Percentiles rank a stretch among this genome's conserved stretches.
Conservation (phyloP, 2,888 invertebrate species). For the Ormyrus nitidulus region DNA sequence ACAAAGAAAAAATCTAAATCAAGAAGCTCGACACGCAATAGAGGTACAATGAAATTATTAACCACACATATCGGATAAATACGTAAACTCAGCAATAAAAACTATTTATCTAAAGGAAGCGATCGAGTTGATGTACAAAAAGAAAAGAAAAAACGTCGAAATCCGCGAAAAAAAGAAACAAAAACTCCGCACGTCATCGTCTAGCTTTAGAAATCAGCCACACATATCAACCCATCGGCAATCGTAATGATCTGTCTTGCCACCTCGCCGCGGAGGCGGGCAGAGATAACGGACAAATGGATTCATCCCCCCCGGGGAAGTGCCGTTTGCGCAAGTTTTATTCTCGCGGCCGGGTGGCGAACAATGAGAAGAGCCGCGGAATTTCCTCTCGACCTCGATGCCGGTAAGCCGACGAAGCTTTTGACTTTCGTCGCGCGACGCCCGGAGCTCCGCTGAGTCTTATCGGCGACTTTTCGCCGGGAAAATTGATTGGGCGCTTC, state of each 20-base stretch:
- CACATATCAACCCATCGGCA: neutral
- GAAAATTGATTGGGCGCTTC: too few species aligned
- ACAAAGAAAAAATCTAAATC: too few species aligned
- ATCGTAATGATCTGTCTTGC: neutral
- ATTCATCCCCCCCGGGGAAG: conserved; percentile 12
- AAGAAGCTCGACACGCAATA: too few species aligned
- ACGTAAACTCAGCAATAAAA: too few species aligned
- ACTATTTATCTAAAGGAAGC: too few species aligned
- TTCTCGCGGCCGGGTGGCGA: neutral
- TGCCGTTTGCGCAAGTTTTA: neutral
- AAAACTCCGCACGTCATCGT: neutral
- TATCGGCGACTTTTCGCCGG: too few species aligned
- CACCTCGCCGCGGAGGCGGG: neutral
- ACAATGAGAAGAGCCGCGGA: neutral
- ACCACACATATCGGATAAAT: too few species aligned
- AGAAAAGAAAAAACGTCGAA: too few species aligned
- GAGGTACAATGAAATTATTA: too few species aligned
- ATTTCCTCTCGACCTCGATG: conserved; percentile 49
- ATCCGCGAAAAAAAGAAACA: neutral
- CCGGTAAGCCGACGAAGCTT: neutral
- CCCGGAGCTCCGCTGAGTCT: too few species aligned
- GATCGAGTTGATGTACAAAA: too few species aligned
- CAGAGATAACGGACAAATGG: conserved; percentile 2
- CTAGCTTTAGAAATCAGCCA: neutral
- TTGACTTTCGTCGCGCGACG: too few species aligned